Evolutionary conservation across 2,113 vertebrate genomes (phyloP).

Genomic region (Megalops atlanticus): DNA sequence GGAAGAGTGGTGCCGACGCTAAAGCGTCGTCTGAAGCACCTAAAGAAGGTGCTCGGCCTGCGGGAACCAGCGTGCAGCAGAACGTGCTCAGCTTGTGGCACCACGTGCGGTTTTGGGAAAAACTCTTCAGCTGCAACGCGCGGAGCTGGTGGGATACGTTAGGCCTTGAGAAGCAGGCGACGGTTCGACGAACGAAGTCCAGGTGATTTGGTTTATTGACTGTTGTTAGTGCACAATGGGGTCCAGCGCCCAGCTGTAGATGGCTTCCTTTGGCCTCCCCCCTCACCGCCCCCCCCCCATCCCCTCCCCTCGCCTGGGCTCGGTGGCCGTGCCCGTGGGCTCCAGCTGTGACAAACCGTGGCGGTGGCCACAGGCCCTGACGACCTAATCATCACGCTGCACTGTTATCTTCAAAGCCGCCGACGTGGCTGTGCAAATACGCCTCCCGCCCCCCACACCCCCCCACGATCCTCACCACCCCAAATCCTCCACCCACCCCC

Average conservation of each 20-base stretch:
- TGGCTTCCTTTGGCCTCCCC: neutral
- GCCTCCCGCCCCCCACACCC: neutral
- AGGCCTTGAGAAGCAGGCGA: neutral
- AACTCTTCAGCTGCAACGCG: too few relatives aligned
- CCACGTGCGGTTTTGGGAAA: too few relatives aligned
- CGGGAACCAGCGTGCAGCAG: too few relatives aligned
- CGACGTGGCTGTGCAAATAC: neutral
- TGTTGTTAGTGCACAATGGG: neutral
- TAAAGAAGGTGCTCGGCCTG: too few relatives aligned
- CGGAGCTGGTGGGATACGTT: neutral
- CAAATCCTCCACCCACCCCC: neutral
- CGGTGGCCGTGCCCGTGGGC: too few relatives aligned
- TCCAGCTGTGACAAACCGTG: neutral
- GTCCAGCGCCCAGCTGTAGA: neutral
- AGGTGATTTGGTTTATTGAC: neutral
- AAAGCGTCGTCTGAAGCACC: too few relatives aligned
- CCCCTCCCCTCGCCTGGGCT: neutral
- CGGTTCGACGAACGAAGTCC: neutral
- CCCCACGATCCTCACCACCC: neutral
- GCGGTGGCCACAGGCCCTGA: neutral
- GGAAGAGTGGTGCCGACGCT: slow-evolving; percentile 2
- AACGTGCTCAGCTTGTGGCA: too few relatives aligned
- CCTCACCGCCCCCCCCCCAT: neutral
- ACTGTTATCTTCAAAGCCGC: neutral
- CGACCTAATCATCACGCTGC: neutral